Evolutionary conservation across 1,140 invertebrate genomes (phyloP).

Genomic region (Brachionus paranguensis): DNA sequence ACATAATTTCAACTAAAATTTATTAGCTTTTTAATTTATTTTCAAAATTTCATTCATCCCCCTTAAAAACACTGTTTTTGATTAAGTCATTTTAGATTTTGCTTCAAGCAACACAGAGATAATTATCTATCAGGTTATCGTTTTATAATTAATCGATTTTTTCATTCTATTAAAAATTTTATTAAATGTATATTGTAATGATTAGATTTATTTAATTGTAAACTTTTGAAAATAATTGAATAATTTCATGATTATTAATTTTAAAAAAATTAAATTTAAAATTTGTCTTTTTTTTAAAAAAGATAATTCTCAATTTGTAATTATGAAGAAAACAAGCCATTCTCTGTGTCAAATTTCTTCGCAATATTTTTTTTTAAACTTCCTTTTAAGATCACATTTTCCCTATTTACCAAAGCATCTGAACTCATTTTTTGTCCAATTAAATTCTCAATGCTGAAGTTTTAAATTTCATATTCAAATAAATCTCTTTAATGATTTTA

Average conservation of each 20-base stretch:
- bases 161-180: background rate
- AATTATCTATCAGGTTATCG: background rate
- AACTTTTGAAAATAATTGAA: background rate
- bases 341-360: no score
- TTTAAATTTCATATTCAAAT: no score
- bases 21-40: background rate
- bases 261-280: background rate
- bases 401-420: no score
- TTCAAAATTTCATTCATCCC: background rate
- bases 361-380: no score
- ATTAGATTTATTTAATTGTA: background rate
- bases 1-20: no score
- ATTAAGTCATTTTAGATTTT: background rate
- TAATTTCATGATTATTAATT: background rate
- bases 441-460: no score
- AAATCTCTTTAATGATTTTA: background rate
- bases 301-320: background rate
- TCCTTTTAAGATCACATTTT: no score
- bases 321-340: no score
- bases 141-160: background rate
- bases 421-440: no score
- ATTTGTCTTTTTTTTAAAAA: background rate
- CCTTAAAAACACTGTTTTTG: background rate
- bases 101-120: background rate
- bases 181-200: background rate